A percentile compares a stretch with the other conserved stretches of the same genome.
Evolutionary conservation across 2,888 invertebrate species (phyloP).

Genomic region (Drosophila affinis): DNA sequence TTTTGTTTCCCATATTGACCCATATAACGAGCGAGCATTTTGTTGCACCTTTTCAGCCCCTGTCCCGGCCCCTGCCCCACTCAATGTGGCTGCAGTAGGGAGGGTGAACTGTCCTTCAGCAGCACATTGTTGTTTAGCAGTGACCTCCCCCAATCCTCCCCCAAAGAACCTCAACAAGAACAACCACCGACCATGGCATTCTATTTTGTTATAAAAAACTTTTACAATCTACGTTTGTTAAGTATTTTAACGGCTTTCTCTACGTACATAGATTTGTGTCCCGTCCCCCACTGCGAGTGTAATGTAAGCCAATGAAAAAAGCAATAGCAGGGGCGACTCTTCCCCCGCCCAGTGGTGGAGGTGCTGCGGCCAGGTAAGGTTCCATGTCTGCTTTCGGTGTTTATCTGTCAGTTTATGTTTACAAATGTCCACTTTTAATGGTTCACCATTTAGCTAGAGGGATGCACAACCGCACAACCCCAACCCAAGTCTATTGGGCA

Average conservation of each 20-base stretch:
- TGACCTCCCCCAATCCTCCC: constrained; percentile 20
- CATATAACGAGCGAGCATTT: constrained; percentile 58
- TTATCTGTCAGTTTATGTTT: constrained; percentile 79
- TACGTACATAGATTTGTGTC: constrained; percentile 35
- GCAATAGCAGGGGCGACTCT: constrained; percentile 73
- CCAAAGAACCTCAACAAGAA: constrained; percentile 50
- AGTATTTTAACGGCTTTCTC: constrained; percentile 78
- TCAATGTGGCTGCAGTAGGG: constrained; percentile 44
- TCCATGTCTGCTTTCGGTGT: constrained; percentile 66
- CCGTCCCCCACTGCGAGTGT: constrained; percentile 42
- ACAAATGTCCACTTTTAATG: constrained; percentile 79
- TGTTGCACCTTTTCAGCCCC: constrained; percentile 6
- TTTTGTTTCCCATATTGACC: constrained; percentile 73
- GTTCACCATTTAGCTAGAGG: constrained; percentile 66
- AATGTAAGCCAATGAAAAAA: constrained; percentile 76
- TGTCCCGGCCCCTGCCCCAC: constrained; percentile 9
- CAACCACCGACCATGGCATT: constrained; percentile 53
- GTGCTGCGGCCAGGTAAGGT: constrained; percentile 46
- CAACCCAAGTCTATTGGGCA: background rate
- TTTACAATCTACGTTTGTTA: constrained; percentile 81
- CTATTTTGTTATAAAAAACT: constrained; percentile 73
- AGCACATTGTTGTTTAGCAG: constrained; percentile 43
- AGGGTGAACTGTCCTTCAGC: constrained; percentile 62
- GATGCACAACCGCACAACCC: constrained; percentile 12
- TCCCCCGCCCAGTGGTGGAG: background rate